Evolutionary conservation across 1,140 invertebrate genomes (phyloP), one percentile per base, ranked within the genome.

Genomic region (Acromyrmex charruanus): DNA sequence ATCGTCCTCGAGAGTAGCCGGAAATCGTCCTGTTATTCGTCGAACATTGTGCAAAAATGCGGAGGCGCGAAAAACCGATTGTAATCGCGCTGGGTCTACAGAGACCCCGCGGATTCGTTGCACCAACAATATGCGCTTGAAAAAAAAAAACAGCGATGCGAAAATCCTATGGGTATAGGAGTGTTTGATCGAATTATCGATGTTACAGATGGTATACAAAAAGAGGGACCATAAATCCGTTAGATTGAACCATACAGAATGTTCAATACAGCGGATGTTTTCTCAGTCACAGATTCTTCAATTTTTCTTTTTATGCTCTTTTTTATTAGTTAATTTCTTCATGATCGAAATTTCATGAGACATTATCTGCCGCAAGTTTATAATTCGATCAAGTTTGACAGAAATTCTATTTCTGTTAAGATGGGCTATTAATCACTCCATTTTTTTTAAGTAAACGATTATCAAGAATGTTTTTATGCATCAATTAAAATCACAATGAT

Each of bases 31-130:
- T 75, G 80, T 44, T 85, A 69, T 87, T 71, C 77, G 66, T 81
- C 77, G 77, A 53, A 31, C 61, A 77, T 81, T 84, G 88, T 25
- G 79, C 18, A 66, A 63, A 85, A 69, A 82, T n/a, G 25, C 39
- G 66, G 53, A 85, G 88, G 87, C 74, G 88, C 87, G 88, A 89
- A 88, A 88, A 85, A 85, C 66, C 87, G 63, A 89, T 88, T 61
- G 86, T 69, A 85, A 85, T 77, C 84, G 68, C 66, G 31, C 51
- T 16, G 75, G 65, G 79, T 89, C 88, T 75, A 44, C 18, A 66
- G 88, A 72, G 87, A 88, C 55, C 61, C 39, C 77, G 87, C 63
- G 87, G 86, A 88, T 89, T 88, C 80, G 51, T 77, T 74, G 82
- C 74, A 44, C 59, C 80, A 71, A 77, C 80, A 87, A 89, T 89